These are phyloP conservation scores for Acanthurus lineatus DNA, from an alignment of 2,797 vertebrate species.

Conservation along the genomic window DNA sequence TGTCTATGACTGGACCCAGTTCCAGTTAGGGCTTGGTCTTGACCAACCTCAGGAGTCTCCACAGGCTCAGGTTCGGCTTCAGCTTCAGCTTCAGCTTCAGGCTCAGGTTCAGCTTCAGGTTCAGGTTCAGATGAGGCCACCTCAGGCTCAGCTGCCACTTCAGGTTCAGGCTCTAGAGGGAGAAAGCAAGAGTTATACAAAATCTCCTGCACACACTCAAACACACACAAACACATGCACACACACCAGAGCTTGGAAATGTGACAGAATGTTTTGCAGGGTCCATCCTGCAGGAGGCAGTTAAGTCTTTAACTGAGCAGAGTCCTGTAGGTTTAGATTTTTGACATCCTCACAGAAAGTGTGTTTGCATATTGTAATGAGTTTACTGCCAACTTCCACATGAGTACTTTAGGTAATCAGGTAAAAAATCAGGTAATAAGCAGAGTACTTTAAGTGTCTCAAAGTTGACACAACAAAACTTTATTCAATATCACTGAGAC, in stretches of 20 bases:
- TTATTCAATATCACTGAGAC: not conserved
- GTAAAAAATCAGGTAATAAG: not conserved
- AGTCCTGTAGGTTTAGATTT: too few relatives aligned
- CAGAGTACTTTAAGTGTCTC: not conserved
- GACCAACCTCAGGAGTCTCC: slow-evolving; percentile 57
- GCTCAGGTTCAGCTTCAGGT: slow-evolving; percentile 6
- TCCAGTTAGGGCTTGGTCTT: not conserved
- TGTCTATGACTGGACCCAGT: too few relatives aligned
- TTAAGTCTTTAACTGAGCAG: too few relatives aligned
- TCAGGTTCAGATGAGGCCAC: slow-evolving; percentile 41
- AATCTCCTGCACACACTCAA: not conserved
- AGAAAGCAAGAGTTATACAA: slow-evolving; percentile 18
- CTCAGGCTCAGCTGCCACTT: slow-evolving; percentile 49
- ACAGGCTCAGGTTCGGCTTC: slow-evolving; percentile 29
- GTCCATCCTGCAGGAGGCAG: slow-evolving; percentile 9
- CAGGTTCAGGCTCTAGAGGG: slow-evolving; percentile 56
- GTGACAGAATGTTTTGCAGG: not conserved
- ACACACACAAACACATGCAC: not conserved
- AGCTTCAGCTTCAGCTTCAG: slow-evolving; percentile 38
- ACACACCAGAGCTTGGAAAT: not conserved
- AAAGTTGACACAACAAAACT: not conserved
- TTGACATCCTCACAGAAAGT: not conserved
- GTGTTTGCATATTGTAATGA: not conserved
- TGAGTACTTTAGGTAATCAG: not conserved
- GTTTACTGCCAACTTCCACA: not conserved